Evolutionary conservation across 2,113 vertebrate species (phyloP).

Genomic region (Puma concolor): DNA sequence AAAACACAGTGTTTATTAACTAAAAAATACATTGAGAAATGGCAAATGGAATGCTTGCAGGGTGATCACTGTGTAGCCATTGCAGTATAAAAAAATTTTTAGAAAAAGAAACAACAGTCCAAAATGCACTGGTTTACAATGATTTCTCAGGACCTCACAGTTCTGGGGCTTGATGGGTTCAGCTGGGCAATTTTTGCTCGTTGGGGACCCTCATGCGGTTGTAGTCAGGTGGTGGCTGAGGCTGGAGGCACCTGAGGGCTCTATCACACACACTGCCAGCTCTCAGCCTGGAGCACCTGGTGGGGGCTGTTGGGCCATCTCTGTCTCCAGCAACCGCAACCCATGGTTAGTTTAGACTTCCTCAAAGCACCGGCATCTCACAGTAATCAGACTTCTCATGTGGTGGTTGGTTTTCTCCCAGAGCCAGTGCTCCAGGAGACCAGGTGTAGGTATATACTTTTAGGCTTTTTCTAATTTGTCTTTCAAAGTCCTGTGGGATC

Average conservation of each 20-base stretch:
- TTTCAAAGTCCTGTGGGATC: neutral
- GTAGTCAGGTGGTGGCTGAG: neutral
- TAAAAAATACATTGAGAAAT: conserved; percentile 3
- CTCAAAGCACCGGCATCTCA: neutral
- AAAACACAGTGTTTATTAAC: conserved; percentile 5
- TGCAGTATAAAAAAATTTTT: neutral
- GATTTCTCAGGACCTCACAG: neutral
- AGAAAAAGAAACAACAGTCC: neutral
- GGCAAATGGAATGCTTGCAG: neutral
- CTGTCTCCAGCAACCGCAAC: neutral
- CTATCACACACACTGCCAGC: too few species aligned
- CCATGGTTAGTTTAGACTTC: neutral
- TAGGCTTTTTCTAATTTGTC: neutral
- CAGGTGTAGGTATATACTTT: neutral
- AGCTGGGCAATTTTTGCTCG: neutral
- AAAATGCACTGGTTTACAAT: neutral
- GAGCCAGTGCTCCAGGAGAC: neutral
- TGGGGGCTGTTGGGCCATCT: neutral
- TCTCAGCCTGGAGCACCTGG: neutral
- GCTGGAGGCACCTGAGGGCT: neutral
- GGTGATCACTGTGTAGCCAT: neutral
- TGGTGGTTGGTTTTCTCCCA: neutral
- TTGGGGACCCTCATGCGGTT: neutral
- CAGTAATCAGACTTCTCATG: neutral
- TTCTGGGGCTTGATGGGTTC: neutral